Base-by-base conservation (phyloP, 1,140 invertebrate genomes). In the Lasioglossum baleicum region DNA sequence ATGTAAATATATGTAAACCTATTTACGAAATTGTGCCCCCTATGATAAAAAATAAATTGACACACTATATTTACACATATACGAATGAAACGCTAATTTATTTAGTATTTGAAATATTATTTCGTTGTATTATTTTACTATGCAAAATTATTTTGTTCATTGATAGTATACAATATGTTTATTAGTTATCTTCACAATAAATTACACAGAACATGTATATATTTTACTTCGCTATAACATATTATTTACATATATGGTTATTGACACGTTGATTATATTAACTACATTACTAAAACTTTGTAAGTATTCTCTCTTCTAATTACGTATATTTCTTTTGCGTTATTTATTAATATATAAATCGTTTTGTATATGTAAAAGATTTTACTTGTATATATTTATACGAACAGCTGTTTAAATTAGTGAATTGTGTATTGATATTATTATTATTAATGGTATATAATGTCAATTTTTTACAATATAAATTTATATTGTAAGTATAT, bases 281-380 rank as follows among this genome's bases (percentile, higher is more conserved):
- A n/a, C 17, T 44, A 44, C 44, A 48, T 48, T 48, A 48, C 63
- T 5, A 40, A 1, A 1, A 51, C 15, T 53, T 51, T 58, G 35
- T 75, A 75, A 67, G 73, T 56, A 67, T 44, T 11, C 2, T 66
- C 51, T 20, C 8, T 44, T 75, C 17, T 26, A n/a, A n/a, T n/a
- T n/a, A 42, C 17, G 26, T 26, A 42, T 8, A 20, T 10, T 69
- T 48, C 10, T 31, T 15, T 17, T 61, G 8, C 44, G 10, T 10
- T 17, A 26, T 40, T 35, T 7, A 20, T n/a, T 61, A 60, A 20
- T n/a, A 67, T 2, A 4, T 44, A 10, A 31, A 48, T 11, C 10
- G 44, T 48, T 3, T 48, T 10, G 26, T 1, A 26, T 44, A 44
- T 8, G 11, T 4, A 56, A 56, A 56, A 35, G 60, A 35, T 48